Base-by-base conservation (phyloP, 2,888 invertebrate species). In the Stenodera caucasica region DNA sequence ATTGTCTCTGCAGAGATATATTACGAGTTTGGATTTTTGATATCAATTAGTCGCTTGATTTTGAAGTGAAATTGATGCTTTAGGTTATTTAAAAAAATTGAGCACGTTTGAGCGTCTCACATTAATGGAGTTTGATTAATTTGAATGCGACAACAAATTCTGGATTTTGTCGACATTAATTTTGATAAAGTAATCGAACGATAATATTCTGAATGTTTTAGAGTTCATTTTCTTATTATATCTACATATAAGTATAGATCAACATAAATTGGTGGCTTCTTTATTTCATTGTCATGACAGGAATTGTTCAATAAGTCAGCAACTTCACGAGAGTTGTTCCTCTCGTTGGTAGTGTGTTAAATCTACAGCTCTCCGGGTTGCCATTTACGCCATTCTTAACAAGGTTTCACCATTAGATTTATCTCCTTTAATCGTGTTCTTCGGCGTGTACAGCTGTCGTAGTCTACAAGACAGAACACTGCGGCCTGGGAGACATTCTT, bases 401-500 rank as follows among this genome's bases (percentile, higher is more conserved):
- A 80, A 77, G 75, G 77, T 79, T 79, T 77, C 77, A 75, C 79
- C 80, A 80, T 80, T 80, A 80, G 80, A 80, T 80, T 80, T 80
- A 80, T 80, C 80, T 78, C 70, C 71, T 70, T 76, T 76, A 77
- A 79, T 80, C 80, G 78, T 80, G 80, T 79, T 79, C 78, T 71
- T 74, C 71, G 73, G 75, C 75, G 71, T 79, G 78, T 79, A 75
- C 74, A 73, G 76, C 77, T 79, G 79, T 79, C 79, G 71, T 68
- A 68, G 72, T 69, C 74, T 75, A 76, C 76, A 77, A 75, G 75
- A 73, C 74, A 71, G 75, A 68, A 72, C 69, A 70, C 64, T 64
- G 68, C 63, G 64, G 63, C 59, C 61, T 51, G 53, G 64, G 67
- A 67, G 60, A 64, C 68, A 67, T 70, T 70, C 67, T 67, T 68